Evolutionary conservation across 2,888 invertebrate genomes (phyloP).

Genomic region (Diarsia brunnea): DNA sequence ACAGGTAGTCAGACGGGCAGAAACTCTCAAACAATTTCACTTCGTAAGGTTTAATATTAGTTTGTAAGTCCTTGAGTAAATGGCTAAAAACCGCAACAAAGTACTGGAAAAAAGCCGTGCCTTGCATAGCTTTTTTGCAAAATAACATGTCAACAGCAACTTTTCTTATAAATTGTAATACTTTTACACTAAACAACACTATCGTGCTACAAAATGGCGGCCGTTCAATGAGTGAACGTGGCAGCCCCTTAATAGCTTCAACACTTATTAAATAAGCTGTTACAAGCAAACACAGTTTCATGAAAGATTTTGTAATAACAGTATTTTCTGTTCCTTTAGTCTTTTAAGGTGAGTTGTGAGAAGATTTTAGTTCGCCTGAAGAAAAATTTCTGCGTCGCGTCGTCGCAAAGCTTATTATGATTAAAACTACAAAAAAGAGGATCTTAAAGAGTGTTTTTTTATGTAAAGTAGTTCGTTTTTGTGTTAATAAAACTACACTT

Average conservation of each 20-base stretch:
- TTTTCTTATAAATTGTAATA: conserved; percentile 5
- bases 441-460: neutral
- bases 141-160: neutral
- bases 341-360: conserved; percentile 5
- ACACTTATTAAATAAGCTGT: conserved; percentile 51
- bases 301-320: conserved; percentile 41
- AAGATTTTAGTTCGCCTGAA: conserved; percentile 3
- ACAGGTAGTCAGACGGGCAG: neutral
- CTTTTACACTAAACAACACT: conserved; percentile 21
- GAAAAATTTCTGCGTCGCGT: neutral
- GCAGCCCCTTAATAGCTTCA: conserved; percentile 56
- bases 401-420: neutral
- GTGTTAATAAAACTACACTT: neutral
- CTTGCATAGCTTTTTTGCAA: neutral
- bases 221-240: conserved; percentile 49
- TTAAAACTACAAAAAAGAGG: conserved; percentile 13
- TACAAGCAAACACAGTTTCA: conserved; percentile 19
- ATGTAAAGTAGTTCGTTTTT: neutral
- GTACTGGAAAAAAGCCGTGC: neutral
- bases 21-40: neutral
- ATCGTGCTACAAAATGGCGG: conserved; percentile 19
- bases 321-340: conserved; percentile 31
- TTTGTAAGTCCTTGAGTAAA: neutral
- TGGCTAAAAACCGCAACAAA: neutral
- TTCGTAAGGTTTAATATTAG: too few species aligned